Evolutionary conservation across 2,888 invertebrate genomes (phyloP), one percentile per base, ranked within the genome.

Genomic region (Epistrophella euchroma): DNA sequence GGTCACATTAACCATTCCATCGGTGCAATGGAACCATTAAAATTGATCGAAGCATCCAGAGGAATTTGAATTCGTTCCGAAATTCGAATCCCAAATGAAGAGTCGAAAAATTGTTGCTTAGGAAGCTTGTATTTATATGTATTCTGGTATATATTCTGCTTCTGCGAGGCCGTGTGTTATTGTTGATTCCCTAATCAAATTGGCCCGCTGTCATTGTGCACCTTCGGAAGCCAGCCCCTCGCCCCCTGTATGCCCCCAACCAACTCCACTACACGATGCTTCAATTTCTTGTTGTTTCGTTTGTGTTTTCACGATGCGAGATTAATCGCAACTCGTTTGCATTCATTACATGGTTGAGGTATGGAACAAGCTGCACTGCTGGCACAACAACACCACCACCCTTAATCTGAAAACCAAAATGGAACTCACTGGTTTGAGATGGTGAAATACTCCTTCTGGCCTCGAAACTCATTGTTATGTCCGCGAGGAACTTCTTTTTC

Each of bases 321-420:
- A 86, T 86, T 86, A 86, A 82, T 86, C 86, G 86, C 86, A 45
- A 82, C 73, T 86, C 81, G 86, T 86, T 86, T 86, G 86, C 86
- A 86, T 86, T 86, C 86, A 86, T 86, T 82, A 86, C 82, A 78
- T 70, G 82, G 86, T 74, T 82, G 82, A 82, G 82, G 71, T 82
- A 86, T 86, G 77, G 74, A 72, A 71, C 66, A 74, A 66, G 85
- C 80, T 72, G 5, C 25, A 52, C 52, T 1, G 15, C n/a, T n/a
- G 2, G 22, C 15, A 22, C 37, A n/a, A n/a, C 43, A 43, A 17
- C 64, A 32, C 28, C 64, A 28, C 73, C 81, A 81, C 77, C 81
- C 81, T 62, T 76, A 77, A 85, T 76, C 76, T 52, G 66, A n/a
- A 56, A 71, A 45, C 37, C 50, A 5, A 74, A 71, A 70, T 75